A percentile compares a stretch with the other conserved stretches of the same genome.
phyloP scores from a whole-genome alignment of 92 coral and sea anemone genomes.

The Siderastrea radians region DNA sequence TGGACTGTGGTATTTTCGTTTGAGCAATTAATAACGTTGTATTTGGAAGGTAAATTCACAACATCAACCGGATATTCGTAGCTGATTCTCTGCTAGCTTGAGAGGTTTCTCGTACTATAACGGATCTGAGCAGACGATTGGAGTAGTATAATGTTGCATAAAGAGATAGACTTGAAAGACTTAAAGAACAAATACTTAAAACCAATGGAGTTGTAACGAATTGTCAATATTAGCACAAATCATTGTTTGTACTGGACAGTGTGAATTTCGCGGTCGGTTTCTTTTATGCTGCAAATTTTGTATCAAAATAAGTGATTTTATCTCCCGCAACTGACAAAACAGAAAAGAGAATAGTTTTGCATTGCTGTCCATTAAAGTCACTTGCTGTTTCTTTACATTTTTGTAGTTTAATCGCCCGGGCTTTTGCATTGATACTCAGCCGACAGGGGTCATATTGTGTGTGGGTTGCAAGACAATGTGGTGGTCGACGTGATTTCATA shows the following conservation, averaged over 20 bases:
- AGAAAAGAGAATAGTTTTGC: constrained; percentile 1
- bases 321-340: constrained; percentile 28
- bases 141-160: not conserved
- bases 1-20: not conserved
- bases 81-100: not conserved
- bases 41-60: not conserved
- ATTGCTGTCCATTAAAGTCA: not conserved
- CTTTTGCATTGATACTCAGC: not conserved
- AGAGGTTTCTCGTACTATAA: constrained; percentile 24
- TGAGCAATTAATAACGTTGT: constrained; percentile 12
- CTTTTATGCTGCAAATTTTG: constrained; percentile 13
- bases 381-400: not conserved
- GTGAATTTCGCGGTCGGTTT: constrained; percentile 25
- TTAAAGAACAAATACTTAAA: constrained; percentile 25
- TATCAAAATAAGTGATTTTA: constrained; percentile 13
- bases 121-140: not conserved
- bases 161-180: not conserved
- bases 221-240: constrained; percentile 42
- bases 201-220: constrained; percentile 18
- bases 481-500: constrained; percentile 22
- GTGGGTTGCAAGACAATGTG: constrained; percentile 5
- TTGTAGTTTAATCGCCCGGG: not conserved
- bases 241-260: constrained; percentile 25
- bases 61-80: constrained; percentile 2
- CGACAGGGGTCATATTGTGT: constrained; percentile 28